phyloP scores from a whole-genome alignment of 2,797 vertebrate genomes.

The Anisognathus igniventris region DNA sequence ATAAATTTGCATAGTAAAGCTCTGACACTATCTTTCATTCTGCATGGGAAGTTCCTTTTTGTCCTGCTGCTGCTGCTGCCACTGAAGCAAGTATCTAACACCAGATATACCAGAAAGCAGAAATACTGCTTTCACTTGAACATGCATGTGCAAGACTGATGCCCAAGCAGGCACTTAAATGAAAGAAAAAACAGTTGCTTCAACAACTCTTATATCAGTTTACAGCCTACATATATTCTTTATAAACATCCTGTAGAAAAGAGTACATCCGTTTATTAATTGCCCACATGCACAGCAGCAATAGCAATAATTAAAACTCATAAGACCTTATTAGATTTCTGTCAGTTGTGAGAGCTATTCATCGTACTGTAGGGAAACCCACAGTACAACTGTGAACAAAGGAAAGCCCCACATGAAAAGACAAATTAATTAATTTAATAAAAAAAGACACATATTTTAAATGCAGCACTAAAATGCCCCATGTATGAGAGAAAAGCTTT shows the following conservation, averaged over 20 bases:
- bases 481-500: not conserved
- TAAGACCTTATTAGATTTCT: not conserved
- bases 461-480: not conserved
- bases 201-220: accelerated
- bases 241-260: not conserved
- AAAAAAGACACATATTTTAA: not conserved
- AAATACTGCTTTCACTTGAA: not conserved
- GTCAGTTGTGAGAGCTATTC: not conserved
- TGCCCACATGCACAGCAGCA: not conserved
- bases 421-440: not conserved
- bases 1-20: not conserved
- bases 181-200: not conserved
- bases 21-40: not conserved
- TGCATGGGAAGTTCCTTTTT: not conserved
- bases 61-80: not conserved
- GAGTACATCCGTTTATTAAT: not conserved
- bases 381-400: not conserved
- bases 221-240: not conserved
- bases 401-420: not conserved
- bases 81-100: not conserved
- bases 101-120: not conserved
- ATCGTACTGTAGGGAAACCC: not conserved
- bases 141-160: not conserved
- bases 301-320: not conserved
- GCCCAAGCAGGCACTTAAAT: not conserved